phyloP scores from a whole-genome alignment of 2,113 vertebrate genomes.

The Nerophis lumbriciformis region DNA sequence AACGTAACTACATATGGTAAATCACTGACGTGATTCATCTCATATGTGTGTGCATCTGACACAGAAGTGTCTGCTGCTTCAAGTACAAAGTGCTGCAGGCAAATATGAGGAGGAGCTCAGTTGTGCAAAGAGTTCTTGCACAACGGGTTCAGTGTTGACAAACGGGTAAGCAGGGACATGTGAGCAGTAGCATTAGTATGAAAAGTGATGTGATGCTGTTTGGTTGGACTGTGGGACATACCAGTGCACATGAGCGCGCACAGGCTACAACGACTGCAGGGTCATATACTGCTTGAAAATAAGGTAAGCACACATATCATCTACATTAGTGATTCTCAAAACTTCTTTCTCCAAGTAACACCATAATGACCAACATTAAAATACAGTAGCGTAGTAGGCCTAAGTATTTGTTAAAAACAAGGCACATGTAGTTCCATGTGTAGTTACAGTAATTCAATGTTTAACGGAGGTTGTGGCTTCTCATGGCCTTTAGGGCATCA shows the following conservation, averaged over 20 bases:
- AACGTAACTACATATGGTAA: not conserved
- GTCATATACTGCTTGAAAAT: constrained; percentile 47
- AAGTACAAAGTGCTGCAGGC: constrained; percentile 42
- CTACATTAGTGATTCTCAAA: no score
- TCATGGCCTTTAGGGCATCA: no score
- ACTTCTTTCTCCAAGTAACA: no score
- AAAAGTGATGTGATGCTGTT: constrained; percentile 21
- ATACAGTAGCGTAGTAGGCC: no score
- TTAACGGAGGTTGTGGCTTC: no score
- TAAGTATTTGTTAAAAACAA: no score
- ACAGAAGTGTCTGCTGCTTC: constrained; percentile 1
- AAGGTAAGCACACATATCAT: constrained; percentile 48
- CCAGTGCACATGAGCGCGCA: constrained; percentile 43
- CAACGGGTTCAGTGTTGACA: constrained; percentile 42
- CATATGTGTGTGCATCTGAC: not conserved
- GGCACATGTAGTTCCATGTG: no score
- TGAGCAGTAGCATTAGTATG: constrained; percentile 6
- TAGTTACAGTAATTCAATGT: no score
- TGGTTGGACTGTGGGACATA: constrained; percentile 8
- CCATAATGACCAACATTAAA: no score
- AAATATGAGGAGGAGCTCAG: constrained; percentile 6
- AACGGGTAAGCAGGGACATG: constrained; percentile 29
- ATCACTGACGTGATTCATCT: not conserved
- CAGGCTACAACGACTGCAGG: constrained; percentile 53
- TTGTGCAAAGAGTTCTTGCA: constrained; percentile 21